A percentile compares a stretch with the other conserved stretches of the same genome.
Conservation (phyloP, 2,113 vertebrate genomes). For the Oncorhynchus gorbuscha region DNA sequence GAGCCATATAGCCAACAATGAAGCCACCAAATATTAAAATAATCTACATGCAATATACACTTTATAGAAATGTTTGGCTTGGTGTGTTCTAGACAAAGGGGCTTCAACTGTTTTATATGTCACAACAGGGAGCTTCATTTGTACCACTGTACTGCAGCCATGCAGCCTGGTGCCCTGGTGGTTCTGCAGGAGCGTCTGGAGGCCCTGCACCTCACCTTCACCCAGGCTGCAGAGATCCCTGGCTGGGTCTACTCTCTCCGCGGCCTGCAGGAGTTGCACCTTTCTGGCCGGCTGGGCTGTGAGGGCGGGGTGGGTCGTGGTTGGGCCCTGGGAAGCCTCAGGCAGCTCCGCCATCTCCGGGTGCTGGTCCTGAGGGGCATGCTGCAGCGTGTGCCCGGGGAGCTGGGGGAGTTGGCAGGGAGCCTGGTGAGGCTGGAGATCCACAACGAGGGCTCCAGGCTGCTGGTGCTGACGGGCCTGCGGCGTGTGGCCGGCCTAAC, state of each 20-base stretch:
- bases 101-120: neutral
- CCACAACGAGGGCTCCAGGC: conserved; percentile 69
- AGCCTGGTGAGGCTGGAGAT: conserved; percentile 68
- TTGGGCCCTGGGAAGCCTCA: conserved; percentile 69
- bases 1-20: conserved; percentile 10
- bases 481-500: conserved; percentile 62
- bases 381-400: conserved; percentile 67
- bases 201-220: conserved; percentile 72
- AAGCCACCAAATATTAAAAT: neutral
- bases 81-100: neutral
- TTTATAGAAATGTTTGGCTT: neutral
- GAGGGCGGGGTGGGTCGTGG: conserved; percentile 66
- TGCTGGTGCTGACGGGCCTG: conserved; percentile 67
- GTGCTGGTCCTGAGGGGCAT: conserved; percentile 62
- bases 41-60: neutral
- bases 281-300: conserved; percentile 66
- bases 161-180: conserved; percentile 66
- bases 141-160: conserved; percentile 67
- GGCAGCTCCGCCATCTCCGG: conserved; percentile 67
- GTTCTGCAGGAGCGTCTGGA: conserved; percentile 71
- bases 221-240: conserved; percentile 70
- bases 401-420: conserved; percentile 67
- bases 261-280: conserved; percentile 71
- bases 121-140: conserved; percentile 74
- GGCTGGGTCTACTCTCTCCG: conserved; percentile 72